A percentile compares a stretch with the other conserved stretches of the same genome.
These are phyloP conservation scores for Babyrousa celebensis DNA, from an alignment of 2,797 vertebrate genomes.

Conservation along the genomic window DNA sequence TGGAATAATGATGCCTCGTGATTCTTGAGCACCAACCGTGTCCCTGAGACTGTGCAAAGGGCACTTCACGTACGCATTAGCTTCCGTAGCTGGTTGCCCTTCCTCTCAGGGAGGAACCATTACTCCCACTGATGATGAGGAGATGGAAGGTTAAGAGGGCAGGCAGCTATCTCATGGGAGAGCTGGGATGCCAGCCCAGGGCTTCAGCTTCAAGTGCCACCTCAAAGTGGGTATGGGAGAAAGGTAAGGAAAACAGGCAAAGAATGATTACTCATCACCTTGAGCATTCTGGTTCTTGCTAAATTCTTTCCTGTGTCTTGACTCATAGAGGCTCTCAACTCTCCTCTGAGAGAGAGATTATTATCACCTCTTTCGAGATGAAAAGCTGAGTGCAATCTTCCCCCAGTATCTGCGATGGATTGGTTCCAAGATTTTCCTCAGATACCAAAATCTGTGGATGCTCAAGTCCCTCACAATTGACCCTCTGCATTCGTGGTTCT, in stretches of 20 bases:
- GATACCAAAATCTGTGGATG: background rate
- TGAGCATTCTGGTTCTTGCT: background rate
- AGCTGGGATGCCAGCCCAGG: too few species aligned
- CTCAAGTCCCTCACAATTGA: background rate
- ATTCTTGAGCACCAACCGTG: background rate
- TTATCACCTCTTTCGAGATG: background rate
- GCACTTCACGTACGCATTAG: background rate
- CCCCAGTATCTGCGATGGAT: background rate
- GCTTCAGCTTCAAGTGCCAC: background rate
- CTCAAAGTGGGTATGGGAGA: background rate
- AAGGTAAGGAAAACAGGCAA: background rate
- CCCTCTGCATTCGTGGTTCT: background rate
- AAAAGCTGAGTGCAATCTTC: background rate
- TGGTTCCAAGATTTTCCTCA: background rate
- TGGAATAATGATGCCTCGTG: background rate
- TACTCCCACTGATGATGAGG: background rate
- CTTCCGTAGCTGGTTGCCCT: background rate
- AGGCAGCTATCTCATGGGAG: background rate
- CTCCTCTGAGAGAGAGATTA: background rate
- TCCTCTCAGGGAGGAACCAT: background rate
- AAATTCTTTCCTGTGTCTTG: background rate
- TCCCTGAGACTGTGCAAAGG: background rate
- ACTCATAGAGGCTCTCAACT: background rate
- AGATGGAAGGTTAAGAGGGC: background rate
- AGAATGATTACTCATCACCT: background rate